phyloP scores from a whole-genome alignment of 2,113 vertebrate species.

The Haemorhous mexicanus region DNA sequence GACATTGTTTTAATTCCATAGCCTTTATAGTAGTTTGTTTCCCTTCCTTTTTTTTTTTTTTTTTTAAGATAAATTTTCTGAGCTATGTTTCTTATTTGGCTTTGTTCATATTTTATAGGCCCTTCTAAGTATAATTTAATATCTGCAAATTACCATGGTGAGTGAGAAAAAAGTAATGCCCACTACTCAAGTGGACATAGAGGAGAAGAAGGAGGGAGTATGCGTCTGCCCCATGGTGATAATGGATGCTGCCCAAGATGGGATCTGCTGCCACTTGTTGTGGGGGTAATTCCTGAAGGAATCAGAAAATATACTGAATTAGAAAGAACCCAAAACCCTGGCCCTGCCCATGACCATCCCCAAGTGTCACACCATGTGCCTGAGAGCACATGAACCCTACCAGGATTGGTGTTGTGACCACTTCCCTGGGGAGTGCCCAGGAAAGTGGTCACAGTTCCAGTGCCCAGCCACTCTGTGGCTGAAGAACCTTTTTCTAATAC shows the following conservation, averaged over 20 bases:
- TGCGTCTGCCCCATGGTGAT: background rate
- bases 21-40: background rate
- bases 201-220: background rate
- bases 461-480: background rate
- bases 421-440: background rate
- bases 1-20: constrained; percentile 62
- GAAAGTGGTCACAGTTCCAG: background rate
- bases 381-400: background rate
- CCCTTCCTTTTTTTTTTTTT: background rate
- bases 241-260: background rate
- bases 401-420: background rate
- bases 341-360: background rate
- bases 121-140: constrained; percentile 53
- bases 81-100: constrained; percentile 36
- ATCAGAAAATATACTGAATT: background rate
- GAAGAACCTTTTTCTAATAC: background rate
- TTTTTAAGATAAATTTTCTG: constrained; percentile 24
- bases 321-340: background rate
- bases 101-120: background rate
- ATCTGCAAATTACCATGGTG: constrained; percentile 12
- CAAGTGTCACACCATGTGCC: no score
- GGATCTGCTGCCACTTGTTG: background rate
- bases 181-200: background rate
- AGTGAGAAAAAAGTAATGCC: constrained; percentile 14
- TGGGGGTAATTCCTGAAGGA: background rate